Evolutionary conservation across 2,888 invertebrate genomes (phyloP), one percentile per base, ranked within the genome.

Genomic region (Lasioglossum leucozonium): DNA sequence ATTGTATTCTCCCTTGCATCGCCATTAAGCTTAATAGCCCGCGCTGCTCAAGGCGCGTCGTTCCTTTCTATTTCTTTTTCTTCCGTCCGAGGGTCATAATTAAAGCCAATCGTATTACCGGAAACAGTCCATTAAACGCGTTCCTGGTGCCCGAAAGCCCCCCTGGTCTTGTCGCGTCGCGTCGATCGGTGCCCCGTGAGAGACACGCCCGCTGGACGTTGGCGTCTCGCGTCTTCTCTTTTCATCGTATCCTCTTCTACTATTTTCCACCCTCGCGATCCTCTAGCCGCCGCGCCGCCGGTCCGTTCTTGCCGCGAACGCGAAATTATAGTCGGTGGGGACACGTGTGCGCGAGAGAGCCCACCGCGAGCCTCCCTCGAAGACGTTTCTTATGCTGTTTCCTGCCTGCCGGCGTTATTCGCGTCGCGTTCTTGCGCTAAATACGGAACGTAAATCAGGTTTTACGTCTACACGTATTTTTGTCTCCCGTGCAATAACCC

Each of bases 21-120:
- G 79, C 85, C 89, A 90, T 91, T 91, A 91, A 86, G 77, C 87
- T 90, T 91, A 91, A 91, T 89, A 89, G 90, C 89, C 91, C 86
- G 87, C 87, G 82, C 87, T 83, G 81, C 72, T 74, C 85, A 79
- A 84, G 87, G 82, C 86, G 77, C 83, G 83, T 87, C 88, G 72
- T 72, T 85, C 81, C 78, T 83, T 82, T 82, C 40, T 67, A 67
- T 67, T 37, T 67, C 18, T 67, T 42, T 76, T 47, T 16, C 69
- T 40, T 80, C 71, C 73, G 76, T 73, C 72, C 76, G 84, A 72
- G 84, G 82, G 73, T 71, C 79, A 83, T 87, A 91, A 91, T 91
- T 91, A 90, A 88, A 87, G 90, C 90, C 90, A 91, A 91, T 91
- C 90, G 90, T 75, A 84, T 86, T 90, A 89, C 91, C 90, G 91